Evolutionary conservation across 2,797 vertebrate genomes (phyloP), one percentile per base, ranked within the genome.

Genomic region (Synaphobranchus kaupii): DNA sequence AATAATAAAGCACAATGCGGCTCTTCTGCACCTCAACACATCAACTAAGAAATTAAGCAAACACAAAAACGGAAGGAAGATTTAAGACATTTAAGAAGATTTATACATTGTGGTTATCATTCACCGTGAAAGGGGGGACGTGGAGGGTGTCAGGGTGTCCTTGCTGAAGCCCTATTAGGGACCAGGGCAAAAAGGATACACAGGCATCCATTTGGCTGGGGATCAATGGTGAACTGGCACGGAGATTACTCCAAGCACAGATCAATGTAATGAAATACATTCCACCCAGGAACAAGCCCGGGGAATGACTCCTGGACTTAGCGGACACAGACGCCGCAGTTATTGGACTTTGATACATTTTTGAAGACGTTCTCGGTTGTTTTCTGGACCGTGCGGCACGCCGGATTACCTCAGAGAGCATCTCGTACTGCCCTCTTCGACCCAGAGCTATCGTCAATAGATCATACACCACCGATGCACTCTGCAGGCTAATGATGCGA

Each of bases 361-460:
- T 50, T 48, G 39, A n/a, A 50, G 54, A 39, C 48, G 9, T 50
- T 34, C 17, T 82, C 73, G 25, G 83, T 39, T 56, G 54, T 78
- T 31, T 22, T 39, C 48, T 44, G 25, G 13, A 12, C 88, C 1
- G 54, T 34, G 9, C 8, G 31, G 50, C 83, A 60, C 12, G 66
- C 20, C 54, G 47, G 3, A 81, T 93, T 92, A 99, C 99, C 98
- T 99, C 99, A 2, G 99, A 99, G 44, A 99, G 96, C 99, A 99
- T 99, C 96, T 99, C 99, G 54, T 99, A 99, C 90, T 99, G 99
- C 88, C 98, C 98, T 89, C 99, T 97, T 92, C 99, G 97, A 86
- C 99, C 99, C 88, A 99, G 96, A 39, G 99, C 98, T 1, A 99
- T 99, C 0, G 99, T 99, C 90, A 99, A 97, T 82, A 99, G 94